Base-by-base conservation (phyloP, 2,113 vertebrate genomes). In the Alosa alosa region DNA sequence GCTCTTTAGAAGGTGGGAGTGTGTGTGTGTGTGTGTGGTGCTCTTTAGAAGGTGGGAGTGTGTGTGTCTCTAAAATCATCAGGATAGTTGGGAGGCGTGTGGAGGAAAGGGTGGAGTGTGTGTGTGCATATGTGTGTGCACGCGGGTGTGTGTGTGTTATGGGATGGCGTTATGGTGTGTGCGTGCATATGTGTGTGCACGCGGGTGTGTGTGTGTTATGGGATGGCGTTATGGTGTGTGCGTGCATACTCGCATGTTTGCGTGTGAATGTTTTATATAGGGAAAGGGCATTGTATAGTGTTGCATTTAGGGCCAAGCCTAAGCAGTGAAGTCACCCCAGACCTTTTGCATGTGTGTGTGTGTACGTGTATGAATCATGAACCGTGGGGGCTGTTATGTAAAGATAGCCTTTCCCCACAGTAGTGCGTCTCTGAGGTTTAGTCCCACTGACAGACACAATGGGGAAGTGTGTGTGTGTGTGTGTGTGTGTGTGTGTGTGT, bases 71-170 rank as follows among this genome's bases (percentile, higher is more conserved):
- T 4, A 20, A 20, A 22, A 6, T 20, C 4, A 22, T 60, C 55
- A 60, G 55, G 20, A 60, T 39, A 36, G 31, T 78, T 55, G 87
- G 25, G 55, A 81, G 36, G 82, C 72, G 47, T 0, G 1, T 41
- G 57, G 50, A 83, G 60, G 84, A 20, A 64, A 84, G 13, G 46
- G 75, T 84, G 81, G 31, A 25, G 87, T 82, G 72, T 72, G 72
- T 86, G 85, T 45, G 83, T 22, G 81, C n/a, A n/a, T n/a, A n/a
- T n/a, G n/a, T n/a, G n/a, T n/a, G n/a, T n/a, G n/a, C n/a, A n/a
- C n/a, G n/a, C n/a, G n/a, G n/a, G 87, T 82, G 72, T 49, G 55
- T 0, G 7, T 20, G 18, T 31, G n/a, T 31, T 31, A 31, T 31
- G 31, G 31, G 31, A 0, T 31, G 31, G 31, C 0, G 31, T 31